These are phyloP conservation scores for Sylvia borin DNA, from an alignment of 2,797 vertebrate species.

Conservation along the genomic window DNA sequence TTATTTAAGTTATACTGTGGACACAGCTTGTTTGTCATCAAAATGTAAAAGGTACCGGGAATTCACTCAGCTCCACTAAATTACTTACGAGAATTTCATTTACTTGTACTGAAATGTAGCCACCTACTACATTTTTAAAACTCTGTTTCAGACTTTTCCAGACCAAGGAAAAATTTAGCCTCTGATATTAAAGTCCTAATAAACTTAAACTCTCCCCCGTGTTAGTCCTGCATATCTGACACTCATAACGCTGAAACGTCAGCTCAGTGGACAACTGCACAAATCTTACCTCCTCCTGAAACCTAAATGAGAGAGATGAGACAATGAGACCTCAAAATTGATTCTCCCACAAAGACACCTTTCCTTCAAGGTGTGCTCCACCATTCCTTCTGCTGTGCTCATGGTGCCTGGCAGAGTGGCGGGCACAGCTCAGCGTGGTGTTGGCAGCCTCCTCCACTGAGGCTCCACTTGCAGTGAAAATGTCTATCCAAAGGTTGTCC, in stretches of 20 bases:
- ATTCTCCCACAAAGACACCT: neutral
- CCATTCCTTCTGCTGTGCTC: neutral
- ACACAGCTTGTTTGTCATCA: neutral
- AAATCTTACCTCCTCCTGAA: neutral
- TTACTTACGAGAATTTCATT: neutral
- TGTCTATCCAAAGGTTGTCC: neutral
- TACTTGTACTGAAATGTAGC: neutral
- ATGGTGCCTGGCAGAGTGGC: rapidly evolving
- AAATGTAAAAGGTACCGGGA: neutral
- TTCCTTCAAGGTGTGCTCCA: neutral
- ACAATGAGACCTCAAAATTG: neutral
- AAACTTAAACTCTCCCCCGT: rapidly evolving
- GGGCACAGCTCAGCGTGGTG: too few species aligned
- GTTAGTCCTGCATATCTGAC: neutral
- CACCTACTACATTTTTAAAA: neutral
- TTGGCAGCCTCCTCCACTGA: neutral
- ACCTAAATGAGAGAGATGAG: neutral
- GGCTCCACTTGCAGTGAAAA: neutral
- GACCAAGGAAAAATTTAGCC: neutral
- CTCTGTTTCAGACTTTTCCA: neutral
- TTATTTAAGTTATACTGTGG: neutral
- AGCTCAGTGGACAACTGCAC: neutral
- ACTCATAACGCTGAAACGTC: neutral
- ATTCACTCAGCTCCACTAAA: neutral
- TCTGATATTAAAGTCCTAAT: neutral